Base-by-base conservation (phyloP, 1,140 invertebrate species). In the Zaprionus capensis region DNA sequence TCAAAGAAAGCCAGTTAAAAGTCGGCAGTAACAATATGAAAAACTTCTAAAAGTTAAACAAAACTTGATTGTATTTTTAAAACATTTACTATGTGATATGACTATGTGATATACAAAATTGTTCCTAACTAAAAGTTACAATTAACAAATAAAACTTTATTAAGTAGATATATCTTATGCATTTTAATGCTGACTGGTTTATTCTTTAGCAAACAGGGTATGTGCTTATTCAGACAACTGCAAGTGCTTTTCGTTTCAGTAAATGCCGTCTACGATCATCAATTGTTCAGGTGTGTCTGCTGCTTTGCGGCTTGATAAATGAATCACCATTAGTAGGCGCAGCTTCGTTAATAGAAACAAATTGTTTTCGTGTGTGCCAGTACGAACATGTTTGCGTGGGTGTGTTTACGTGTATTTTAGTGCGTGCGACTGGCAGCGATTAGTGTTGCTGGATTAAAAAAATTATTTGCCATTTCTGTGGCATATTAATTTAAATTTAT, bases 341-440 rank as follows among this genome's bases (percentile, higher is more conserved):
- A 79, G 85, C 84, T 81, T 81, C 75, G 85, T 88, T 90, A 88
- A 88, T 88, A 88, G 85, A 88, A 88, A 88, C 85, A 88, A 88
- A 88, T 88, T 90, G 85, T 87, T 76, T 73, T 64, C 26, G 31
- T 51, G 46, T 51, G 41, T 7, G 26, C 5, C 24, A 53, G 36
- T 34, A 57, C 51, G 49, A 24, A 24, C n/a, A 12, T 41, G 59
- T 12, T 59, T 71, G 63, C 41, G 68, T 38, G 55, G 55, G 20
- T 59, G 28, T 57, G 58, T 38, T 38, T 17, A n/a, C 7, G 34
- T 17, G 46, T 41, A 63, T 53, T 49, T 59, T 20, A 14, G 44
- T 12, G n/a, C 44, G 41, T 61, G 59, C 76, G 63, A 51, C 34
- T 51, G 67, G 34, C 58, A 81, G 75, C 85, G 83, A 88, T 88